Conservation (phyloP, 2,113 vertebrate species). For the Cichladusa arquata region DNA sequence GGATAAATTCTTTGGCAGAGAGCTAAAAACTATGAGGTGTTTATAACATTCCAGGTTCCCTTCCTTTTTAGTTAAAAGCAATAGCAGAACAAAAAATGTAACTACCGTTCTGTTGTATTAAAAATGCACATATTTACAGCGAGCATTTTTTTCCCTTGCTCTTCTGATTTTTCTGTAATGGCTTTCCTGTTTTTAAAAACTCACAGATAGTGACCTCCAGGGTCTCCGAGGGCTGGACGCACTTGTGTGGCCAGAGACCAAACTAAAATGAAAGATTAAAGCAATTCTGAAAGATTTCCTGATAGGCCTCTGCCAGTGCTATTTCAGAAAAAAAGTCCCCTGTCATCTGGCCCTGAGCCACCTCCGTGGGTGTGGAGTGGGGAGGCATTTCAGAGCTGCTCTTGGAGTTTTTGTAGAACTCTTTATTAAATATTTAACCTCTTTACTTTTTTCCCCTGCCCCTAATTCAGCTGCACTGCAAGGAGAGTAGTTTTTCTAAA, state of each 20-base stretch:
- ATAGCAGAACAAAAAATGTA: constrained; percentile 51
- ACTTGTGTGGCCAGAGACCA: constrained; percentile 65
- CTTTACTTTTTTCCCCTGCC: not conserved
- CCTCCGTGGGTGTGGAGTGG: constrained; percentile 38
- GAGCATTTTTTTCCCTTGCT: not conserved
- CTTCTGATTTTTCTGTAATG: constrained; percentile 50
- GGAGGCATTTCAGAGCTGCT: constrained; percentile 39
- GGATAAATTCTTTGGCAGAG: constrained; percentile 71
- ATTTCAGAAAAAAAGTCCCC: constrained; percentile 57
- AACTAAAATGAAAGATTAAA: constrained; percentile 75
- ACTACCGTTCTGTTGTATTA: constrained; percentile 53
- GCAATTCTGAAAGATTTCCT: constrained; percentile 72
- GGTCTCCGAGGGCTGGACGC: constrained; percentile 58
- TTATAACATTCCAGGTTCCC: constrained; percentile 71
- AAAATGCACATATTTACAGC: constrained; percentile 56
- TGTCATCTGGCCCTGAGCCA: constrained; percentile 51
- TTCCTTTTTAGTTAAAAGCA: constrained; percentile 74
- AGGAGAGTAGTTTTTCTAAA: constrained; percentile 30
- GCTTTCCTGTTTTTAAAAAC: constrained; percentile 64
- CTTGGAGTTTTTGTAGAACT: constrained; percentile 33
- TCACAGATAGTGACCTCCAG: constrained; percentile 54
- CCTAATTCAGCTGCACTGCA: not conserved
- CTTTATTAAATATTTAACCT: constrained; percentile 74
- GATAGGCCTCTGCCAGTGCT: constrained; percentile 53
- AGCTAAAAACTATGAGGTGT: constrained; percentile 65